Base-by-base conservation (phyloP, 2,888 invertebrate species). In the Cephalotes varians region DNA sequence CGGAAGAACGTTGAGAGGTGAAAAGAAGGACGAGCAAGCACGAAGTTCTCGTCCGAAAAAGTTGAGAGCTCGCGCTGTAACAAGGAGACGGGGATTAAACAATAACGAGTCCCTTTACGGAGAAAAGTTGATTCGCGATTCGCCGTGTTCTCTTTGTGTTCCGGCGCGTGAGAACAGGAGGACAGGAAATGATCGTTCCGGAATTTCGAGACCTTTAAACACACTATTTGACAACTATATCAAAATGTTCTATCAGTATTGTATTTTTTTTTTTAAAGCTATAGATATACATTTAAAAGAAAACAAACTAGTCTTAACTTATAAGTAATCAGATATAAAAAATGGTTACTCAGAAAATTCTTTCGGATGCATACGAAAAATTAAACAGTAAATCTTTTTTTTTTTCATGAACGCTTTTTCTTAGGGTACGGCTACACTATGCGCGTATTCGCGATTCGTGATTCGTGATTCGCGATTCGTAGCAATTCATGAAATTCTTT, bases 1-100 rank as follows among this genome's bases (percentile, higher is more conserved):
- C 21, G 62, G 62, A 60, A 62, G 81, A 60, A 86, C 31, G 81
- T 54, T 34, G 58, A 15, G 44, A 40, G 18, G 44, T 58, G 51
- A 54, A 21, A 65, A 81, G 72, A 77, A 74, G 21, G 80, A 73
- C 77, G 82, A 65, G 56, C 72, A 71, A 40, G 84, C 40, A 86
- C 82, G 65, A 90, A 90, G 85, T 90, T 91, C 74, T 85, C 51
- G 82, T 85, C 72, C 51, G 82, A 89, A 91, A 92, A 92, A 92
- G 87, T 91, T 91, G 85, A 88, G 85, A 87, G 86, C 86, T 87
- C 60, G 83, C 31, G 69, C 76, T 86, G 82, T 87, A 89, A 90
- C 90, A 89, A 90, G 88, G 87, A 86, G 87, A 89, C 88, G 86
- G 88, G 85, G 87, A 90, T 91, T 88, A 89, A 91, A 91, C 91